Evolutionary conservation across 2,888 invertebrate species (phyloP), one percentile per base, ranked within the genome.

Genomic region (Drosophila merina): DNA sequence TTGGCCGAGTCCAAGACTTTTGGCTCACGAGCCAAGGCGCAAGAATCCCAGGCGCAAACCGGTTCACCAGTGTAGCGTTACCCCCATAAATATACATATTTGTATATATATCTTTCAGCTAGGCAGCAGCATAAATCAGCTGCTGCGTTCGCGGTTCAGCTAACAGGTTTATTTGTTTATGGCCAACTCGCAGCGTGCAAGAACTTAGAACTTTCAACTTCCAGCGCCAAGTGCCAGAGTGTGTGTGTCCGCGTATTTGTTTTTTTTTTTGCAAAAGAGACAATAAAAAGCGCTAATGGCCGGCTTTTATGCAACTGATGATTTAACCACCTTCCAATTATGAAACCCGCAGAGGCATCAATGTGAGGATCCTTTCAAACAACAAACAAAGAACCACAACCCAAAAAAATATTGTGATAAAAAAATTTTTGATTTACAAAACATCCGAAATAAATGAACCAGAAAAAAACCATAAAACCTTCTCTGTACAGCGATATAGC

Each of bases 141-240:
- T 57, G 67, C 70, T 51, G 36, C 59, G 60, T 58, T 51, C 67
- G 59, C 58, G 71, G 57, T 74, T 52, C 59, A 55, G 48, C 75
- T 54, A 85, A 85, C 84, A 86, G 84, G 84, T 86, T 85, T 85
- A 78, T 78, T 84, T 85, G 81, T 79, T 81, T 81, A 79, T 64
- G 69, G 63, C 76, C 57, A 76, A 72, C 47, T 57, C 30, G 58
- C 58, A 38, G 60, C 50, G n/a, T 70, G 71, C 62, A 60, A 50
- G 68, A 70, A 62, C 51, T 63, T 55, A 50, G 68, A 71, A 63
- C 51, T 70, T 71, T 70, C 42, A 56, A 62, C 54, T 70, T 47
- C 20, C 28, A 54, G 54, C 64, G n/a, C n/a, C n/a, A 3, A 2
- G 28, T 45, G 10, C 10, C 12, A 36, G 28, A 38, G 33, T 47